Percentiles rank a stretch among this genome's conserved stretches.
Conservation (phyloP, 2,888 invertebrate species). For the Operophtera brumata region DNA sequence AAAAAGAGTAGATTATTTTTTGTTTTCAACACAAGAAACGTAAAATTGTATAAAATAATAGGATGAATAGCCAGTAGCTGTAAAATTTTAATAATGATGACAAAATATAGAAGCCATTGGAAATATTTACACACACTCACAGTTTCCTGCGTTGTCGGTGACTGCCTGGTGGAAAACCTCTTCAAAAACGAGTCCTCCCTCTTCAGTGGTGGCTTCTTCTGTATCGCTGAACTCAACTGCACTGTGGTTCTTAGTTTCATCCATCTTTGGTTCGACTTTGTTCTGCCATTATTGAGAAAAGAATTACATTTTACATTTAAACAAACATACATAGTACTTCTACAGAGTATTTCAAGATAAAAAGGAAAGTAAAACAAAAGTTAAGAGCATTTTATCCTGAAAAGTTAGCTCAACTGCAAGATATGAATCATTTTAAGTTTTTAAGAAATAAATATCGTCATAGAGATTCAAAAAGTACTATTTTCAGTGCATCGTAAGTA, state of each 20-base stretch:
- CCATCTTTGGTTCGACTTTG: slow-evolving; percentile 97
- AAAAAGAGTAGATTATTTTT: no score
- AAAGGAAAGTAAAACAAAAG: slow-evolving; percentile 26
- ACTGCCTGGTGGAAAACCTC: slow-evolving; percentile 95
- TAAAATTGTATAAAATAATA: no score
- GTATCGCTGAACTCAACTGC: slow-evolving; percentile 92
- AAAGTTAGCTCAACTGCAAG: slow-evolving; percentile 17
- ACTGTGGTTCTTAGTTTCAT: slow-evolving; percentile 97
- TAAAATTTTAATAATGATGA: neutral
- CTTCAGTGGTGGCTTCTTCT: slow-evolving; percentile 94
- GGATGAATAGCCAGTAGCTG: neutral
- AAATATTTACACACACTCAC: slow-evolving; percentile 63
- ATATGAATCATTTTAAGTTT: slow-evolving; percentile 14
- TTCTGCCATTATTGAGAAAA: slow-evolving; percentile 80
- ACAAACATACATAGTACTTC: slow-evolving; percentile 60
- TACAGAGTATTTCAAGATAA: slow-evolving; percentile 42
- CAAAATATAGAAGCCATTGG: neutral
- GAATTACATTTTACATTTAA: slow-evolving; percentile 39
- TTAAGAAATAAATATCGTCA: slow-evolving; percentile 18
- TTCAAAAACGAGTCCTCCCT: slow-evolving; percentile 96
- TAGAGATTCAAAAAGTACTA: slow-evolving; percentile 21
- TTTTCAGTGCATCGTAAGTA: slow-evolving; percentile 45
- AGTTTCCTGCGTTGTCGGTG: slow-evolving; percentile 91
- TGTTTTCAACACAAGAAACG: no score
- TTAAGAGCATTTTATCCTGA: slow-evolving; percentile 28